Base-by-base conservation (phyloP, 2,113 vertebrate genomes). In the Himantopus leucocephalus region DNA sequence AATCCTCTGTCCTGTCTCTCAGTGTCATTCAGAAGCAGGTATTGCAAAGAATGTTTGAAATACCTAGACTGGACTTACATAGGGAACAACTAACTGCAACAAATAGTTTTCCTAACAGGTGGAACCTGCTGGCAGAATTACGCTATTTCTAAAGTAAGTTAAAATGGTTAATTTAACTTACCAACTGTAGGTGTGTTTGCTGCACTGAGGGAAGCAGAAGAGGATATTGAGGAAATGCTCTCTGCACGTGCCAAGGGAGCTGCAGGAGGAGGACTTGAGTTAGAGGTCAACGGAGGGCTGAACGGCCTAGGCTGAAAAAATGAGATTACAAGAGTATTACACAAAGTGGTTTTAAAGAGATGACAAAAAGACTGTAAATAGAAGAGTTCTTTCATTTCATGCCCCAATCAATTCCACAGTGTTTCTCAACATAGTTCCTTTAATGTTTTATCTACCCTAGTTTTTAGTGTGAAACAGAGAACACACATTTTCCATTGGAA, bases 171-270 rank as follows among this genome's bases (percentile, higher is more conserved):
- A 52, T 52, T 62, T 67, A 76, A 97, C 99, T 98, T 97, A 99
- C 99, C 99, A 35, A 99, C 98, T 67, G 99, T 99, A 71, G 99
- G 99, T 85, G 99, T 99, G 97, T 99, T 99, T 91, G 98, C 98
- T 62, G 99, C 99, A 93, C 99, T 99, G 37, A 99, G 95, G 1
- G 99, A 99, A 85, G 99, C 98, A 52, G 99, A 99, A 5, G 99
- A 99, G 15, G 99, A 99, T 97, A 99, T 98, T 41, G 99, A 99
- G 37, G 99, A 99, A 71, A 99, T 99, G 96, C 99, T 99, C 97
- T 99, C 99, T 12, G 99, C 99, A 50, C 99, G 98, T 88, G 99
- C 99, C 92, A 99, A 98, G 2, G 99, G 99, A 30, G 99, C 99
- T 9, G 98, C 90, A 27, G 99, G 99, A 83, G 99, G 98, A 56